Evolutionary conservation across 2,113 vertebrate species (phyloP), one percentile per base, ranked within the genome.

Genomic region (Lagopus muta): DNA sequence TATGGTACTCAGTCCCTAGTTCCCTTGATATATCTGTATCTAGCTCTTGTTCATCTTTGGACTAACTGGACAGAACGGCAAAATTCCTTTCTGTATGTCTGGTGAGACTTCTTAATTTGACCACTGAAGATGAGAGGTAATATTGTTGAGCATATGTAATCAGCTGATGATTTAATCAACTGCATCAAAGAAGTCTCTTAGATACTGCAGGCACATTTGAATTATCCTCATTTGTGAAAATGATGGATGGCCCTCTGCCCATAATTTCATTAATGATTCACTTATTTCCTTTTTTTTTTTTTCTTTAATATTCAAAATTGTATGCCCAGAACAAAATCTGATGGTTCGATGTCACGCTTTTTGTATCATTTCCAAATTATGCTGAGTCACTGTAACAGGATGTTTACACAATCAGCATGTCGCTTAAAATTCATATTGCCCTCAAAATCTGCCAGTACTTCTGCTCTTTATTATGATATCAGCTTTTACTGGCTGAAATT

Each of bases 331-430:
- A 38, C 43, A 54, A 6, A 61, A 54, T 42, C 71, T 54, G 28
- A 66, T 86, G 45, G 24, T 80, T 22, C 60, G 52, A 25, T 82
- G 64, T 71, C 45, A 43, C 30, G 43, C 2, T 66, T 88, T 90
- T 80, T 89, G 42, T 83, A 91, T 60, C 13, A 89, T 92, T 93
- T 93, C 55, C 72, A 80, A 82, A 67, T 42, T 42, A 55, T 83
- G 78, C 57, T 77, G 87, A 74, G 64, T 91, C 72, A 74, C 48
- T 80, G 32, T 45, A 50, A 69, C 40, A 82, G 36, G 48, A 73
- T 89, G 62, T 77, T 89, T 93, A 74, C 72, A 86, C 82, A 92
- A 57, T 40, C 32, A 52, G 6, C 13, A 22, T 47, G 25, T 52
- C 6, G 45, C 87, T 93, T 93, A 67, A 91, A 77, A 80, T 83